Evolutionary conservation across 2,113 vertebrate genomes (phyloP).

Genomic region (Lepisosteus oculatus): DNA sequence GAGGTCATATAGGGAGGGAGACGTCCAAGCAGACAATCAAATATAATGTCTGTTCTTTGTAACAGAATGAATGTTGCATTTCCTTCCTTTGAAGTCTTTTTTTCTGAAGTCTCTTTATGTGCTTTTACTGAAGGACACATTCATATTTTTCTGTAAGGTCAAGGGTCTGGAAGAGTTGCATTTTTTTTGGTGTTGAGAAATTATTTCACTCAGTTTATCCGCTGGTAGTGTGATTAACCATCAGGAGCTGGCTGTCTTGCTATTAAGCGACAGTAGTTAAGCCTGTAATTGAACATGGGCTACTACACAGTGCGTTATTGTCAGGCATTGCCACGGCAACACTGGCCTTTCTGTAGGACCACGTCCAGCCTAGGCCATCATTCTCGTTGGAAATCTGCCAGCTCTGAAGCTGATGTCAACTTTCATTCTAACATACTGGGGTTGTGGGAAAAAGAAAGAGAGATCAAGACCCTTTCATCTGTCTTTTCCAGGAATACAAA

Average conservation of each 20-base stretch:
- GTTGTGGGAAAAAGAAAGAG: background rate
- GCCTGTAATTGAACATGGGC: background rate
- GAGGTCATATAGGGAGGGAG: background rate
- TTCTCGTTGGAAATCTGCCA: background rate
- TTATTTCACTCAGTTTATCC: background rate
- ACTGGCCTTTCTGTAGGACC: slow-evolving; percentile 3
- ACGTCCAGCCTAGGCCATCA: background rate
- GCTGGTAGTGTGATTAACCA: slow-evolving; percentile 41
- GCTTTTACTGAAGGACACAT: too few species aligned
- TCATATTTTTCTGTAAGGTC: too few species aligned
- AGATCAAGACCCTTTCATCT: background rate
- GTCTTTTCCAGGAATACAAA: background rate
- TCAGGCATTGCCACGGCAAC: background rate
- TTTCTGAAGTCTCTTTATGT: background rate
- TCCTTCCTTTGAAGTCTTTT: background rate
- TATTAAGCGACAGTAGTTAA: background rate
- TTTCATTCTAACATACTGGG: background rate
- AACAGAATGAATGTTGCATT: background rate
- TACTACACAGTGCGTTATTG: slow-evolving; percentile 8
- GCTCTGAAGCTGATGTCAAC: background rate
- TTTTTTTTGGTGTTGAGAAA: too few species aligned
- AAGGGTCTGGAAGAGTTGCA: too few species aligned
- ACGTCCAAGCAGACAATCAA: background rate
- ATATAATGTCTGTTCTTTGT: background rate
- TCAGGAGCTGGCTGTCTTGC: slow-evolving; percentile 32